Evolutionary conservation across 2,797 vertebrate species (phyloP), one percentile per base, ranked within the genome.

Genomic region (Pitangus sulphuratus): DNA sequence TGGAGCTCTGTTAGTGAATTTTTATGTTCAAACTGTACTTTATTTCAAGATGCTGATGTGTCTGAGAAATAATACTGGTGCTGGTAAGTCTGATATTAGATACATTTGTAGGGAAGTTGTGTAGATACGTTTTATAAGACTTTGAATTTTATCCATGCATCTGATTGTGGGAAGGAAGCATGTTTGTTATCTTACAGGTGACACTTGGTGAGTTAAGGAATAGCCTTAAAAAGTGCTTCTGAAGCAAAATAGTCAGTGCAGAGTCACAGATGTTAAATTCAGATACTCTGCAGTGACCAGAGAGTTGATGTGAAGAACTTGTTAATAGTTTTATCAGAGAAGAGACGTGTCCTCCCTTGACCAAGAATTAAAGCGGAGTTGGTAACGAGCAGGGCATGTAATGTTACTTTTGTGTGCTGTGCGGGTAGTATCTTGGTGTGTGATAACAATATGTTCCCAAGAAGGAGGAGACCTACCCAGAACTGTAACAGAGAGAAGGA

Each of bases 381-480:
- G 62, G 30, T 62, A 47, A 42, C 0, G 1, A 77, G 33, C 14
- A 9, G 33, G 11, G 37, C 30, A 11, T 40, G 56, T 30, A 19
- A 28, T 1, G 3, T 56, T 47, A 25, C 28, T 88, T 65, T 37
- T 78, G 77, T 64, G 45, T 81, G 31, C 51, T 3, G 1, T 10
- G 28, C 0, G 1, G 15, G 56, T 1, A 0, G 3, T 47, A 30
- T n/a, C 65, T 66, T 24, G 24, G 42, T 76, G 47, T 51, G 51
- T 30, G 26, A 13, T 35, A 28, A 24, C 35, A 9, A 13, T 22
- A 8, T 30, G n/a, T 89, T 92, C 53, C 53, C 3, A 30, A 26
- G 51, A 83, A 30, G 0, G 2, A 45, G 47, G 47, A 20, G 68
- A 51, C 54, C 18, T 66, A 8, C 51, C 25, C 1, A 7, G 48